Evolutionary conservation across 2,888 invertebrate genomes (phyloP), one percentile per base, ranked within the genome.

Genomic region (Apamea anceps): DNA sequence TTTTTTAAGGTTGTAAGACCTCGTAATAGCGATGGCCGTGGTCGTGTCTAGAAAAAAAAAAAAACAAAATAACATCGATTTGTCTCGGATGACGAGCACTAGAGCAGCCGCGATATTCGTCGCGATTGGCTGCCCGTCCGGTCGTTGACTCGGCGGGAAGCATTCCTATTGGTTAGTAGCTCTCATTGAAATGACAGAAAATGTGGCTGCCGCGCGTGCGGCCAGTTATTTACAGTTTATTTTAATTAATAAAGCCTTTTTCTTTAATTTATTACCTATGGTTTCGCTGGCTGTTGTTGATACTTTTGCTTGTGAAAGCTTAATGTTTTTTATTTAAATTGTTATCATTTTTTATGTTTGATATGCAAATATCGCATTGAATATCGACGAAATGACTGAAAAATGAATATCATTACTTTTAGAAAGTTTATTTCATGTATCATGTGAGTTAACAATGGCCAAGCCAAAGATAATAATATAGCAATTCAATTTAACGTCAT

Each of bases 81-180:
- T 92, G 96, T 95, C 93, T 93, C 94, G 95, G 94, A 93, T 94
- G 94, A 94, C 92, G 93, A 92, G 90, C 91, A 91, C 90, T 91
- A 90, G 93, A 93, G 92, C 93, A 91, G 88, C 80, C 82, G 91
- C 91, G 90, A 90, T 91, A 89, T 88, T 86, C 90, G 92, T 91
- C 88, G 92, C 92, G 92, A 94, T 94, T 95, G 94, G 94, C 91
- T 90, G 92, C 89, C 81, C 84, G 80, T 66, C 79, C 89, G 96
- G 95, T 95, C 96, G 93, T 93, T 95, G 96, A 96, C 95, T 91
- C 88, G 89, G 88, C 90, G 91, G 91, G 91, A 92, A 86, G 84
- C 80, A 87, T 84, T 90, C 84, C 78, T 82, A 89, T 89, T 91
- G 89, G 87, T 77, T 77, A 81, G 63, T 82, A 82, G 67, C 63